Conservation (phyloP, 2,797 vertebrate species). For the Micropoecilia bifurca region DNA sequence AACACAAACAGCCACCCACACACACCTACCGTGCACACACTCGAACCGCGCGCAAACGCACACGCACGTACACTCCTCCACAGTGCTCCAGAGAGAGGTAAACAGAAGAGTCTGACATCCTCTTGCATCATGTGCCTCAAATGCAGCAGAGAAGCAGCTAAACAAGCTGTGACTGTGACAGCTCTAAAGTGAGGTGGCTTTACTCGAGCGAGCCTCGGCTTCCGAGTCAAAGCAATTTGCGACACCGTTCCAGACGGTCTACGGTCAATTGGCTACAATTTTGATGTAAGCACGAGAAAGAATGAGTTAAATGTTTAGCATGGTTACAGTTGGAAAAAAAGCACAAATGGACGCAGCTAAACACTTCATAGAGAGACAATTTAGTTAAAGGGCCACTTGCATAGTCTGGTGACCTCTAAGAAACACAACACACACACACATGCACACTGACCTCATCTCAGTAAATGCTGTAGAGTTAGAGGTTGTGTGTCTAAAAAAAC, state of each 20-base stretch:
- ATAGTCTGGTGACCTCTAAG: constrained; percentile 64
- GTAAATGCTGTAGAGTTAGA: constrained; percentile 81
- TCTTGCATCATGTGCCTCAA: constrained; percentile 80
- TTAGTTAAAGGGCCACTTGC: constrained; percentile 21
- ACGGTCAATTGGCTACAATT: constrained; percentile 57
- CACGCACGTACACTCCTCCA: constrained; percentile 60
- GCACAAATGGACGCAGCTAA: constrained; percentile 34
- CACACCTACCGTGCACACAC: constrained; percentile 65
- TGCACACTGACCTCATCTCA: constrained; percentile 36
- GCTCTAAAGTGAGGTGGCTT: constrained; percentile 75
- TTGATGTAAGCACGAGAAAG: constrained; percentile 65
- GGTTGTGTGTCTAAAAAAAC: constrained; percentile 89
- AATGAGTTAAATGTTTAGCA: constrained; percentile 44
- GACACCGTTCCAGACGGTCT: constrained; percentile 56
- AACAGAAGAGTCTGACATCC: constrained; percentile 81
- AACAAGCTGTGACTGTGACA: constrained; percentile 78
- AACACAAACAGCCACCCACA: constrained; percentile 74
- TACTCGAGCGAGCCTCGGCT: constrained; percentile 63
- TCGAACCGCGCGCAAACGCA: constrained; percentile 15
- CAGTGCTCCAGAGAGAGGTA: constrained; percentile 72
- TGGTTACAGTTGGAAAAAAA: constrained; percentile 30
- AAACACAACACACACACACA: constrained; percentile 40
- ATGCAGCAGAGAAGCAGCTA: constrained; percentile 73
- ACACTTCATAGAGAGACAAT: constrained; percentile 13
- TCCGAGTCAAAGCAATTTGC: constrained; percentile 76